Conservation (phyloP, 1,140 invertebrate species). For the Agraylea sexmaculata region DNA sequence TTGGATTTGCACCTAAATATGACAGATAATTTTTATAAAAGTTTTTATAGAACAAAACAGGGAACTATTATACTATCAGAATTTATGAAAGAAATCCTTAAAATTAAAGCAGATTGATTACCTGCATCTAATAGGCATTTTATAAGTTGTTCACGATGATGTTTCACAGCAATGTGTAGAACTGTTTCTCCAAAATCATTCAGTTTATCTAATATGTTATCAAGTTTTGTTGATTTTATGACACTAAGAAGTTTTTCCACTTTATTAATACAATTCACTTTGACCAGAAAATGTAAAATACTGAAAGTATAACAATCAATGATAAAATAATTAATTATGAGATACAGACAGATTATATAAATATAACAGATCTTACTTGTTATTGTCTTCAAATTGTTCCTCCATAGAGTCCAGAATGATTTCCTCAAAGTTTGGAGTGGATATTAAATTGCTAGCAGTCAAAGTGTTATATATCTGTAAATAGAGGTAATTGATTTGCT, state of each 20-base stretch:
- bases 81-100: background rate
- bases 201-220: slow-evolving; percentile 7
- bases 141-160: slow-evolving; percentile 6
- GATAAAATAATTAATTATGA: background rate
- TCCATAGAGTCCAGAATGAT: no score
- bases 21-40: slow-evolving; percentile 2
- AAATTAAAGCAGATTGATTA: slow-evolving; percentile 2
- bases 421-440: no score
- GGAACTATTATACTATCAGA: no score
- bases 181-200: slow-evolving; percentile 13
- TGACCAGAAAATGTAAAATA: slow-evolving; percentile 13
- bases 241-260: slow-evolving; percentile 4
- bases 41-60: background rate
- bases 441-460: no score
- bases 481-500: no score
- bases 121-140: slow-evolving; percentile 8
- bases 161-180: slow-evolving; percentile 8
- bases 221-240: slow-evolving; percentile 4
- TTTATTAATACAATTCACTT: background rate
- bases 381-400: no score
- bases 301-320: slow-evolving; percentile 4
- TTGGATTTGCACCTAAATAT: slow-evolving; percentile 11
- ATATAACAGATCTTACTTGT: no score
- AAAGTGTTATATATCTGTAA: no score
- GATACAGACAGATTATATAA: no score